phyloP scores from a whole-genome alignment of 2,113 vertebrate species.

The Ciconia maguari region DNA sequence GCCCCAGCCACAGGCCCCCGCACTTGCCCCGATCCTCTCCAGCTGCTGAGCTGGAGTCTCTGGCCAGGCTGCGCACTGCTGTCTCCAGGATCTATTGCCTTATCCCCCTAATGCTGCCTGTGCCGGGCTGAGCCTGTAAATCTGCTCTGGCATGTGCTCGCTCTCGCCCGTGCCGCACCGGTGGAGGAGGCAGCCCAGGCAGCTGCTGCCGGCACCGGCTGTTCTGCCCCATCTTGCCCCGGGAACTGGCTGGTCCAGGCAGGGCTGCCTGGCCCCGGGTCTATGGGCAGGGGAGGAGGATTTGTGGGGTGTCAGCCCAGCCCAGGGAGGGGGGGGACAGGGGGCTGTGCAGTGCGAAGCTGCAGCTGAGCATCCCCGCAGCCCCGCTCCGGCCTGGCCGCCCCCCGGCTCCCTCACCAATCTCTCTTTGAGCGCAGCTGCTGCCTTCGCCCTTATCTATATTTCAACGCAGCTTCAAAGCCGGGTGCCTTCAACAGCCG shows the following conservation, averaged over 20 bases:
- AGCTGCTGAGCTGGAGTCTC: neutral
- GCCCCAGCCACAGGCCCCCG: fast-evolving
- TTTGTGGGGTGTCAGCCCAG: neutral
- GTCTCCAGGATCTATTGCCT: neutral
- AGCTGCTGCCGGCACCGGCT: neutral
- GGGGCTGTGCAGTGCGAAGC: neutral
- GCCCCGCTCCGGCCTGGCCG: neutral
- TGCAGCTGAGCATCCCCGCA: neutral
- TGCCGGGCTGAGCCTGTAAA: neutral
- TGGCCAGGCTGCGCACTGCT: neutral
- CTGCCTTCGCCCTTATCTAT: slow-evolving; percentile 66
- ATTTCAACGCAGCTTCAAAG: slow-evolving; percentile 71
- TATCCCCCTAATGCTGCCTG: neutral
- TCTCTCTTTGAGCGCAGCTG: neutral
- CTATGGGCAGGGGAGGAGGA: too few species aligned
- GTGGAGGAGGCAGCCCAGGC: neutral
- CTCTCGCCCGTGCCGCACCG: neutral
- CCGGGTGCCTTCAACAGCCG: slow-evolving; percentile 19
- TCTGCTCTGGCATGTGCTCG: neutral
- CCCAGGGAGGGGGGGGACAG: fast-evolving
- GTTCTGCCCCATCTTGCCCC: neutral
- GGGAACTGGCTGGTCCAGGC: fast-evolving
- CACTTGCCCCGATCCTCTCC: neutral
- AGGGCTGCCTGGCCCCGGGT: neutral
- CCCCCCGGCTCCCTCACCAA: neutral